Evolutionary conservation across 2,797 vertebrate species (phyloP).

Genomic region (Dryobates pubescens): DNA sequence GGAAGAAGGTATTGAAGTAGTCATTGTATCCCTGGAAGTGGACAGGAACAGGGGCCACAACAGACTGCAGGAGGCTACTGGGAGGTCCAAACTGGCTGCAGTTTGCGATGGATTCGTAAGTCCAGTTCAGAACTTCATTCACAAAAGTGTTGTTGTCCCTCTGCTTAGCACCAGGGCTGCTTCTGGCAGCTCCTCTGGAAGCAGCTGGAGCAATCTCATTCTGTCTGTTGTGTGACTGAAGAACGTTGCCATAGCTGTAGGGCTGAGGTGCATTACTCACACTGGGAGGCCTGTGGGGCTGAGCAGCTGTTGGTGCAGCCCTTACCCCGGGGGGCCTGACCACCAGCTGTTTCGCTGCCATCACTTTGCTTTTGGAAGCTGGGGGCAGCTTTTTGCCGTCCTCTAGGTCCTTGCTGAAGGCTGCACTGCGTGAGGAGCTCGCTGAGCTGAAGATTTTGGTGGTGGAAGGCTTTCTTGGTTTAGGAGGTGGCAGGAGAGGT

Average conservation of each 20-base stretch:
- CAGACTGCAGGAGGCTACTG: conserved; percentile 67
- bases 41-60: conserved; percentile 78
- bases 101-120: conserved; percentile 78
- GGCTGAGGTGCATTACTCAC: neutral
- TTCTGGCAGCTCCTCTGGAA: neutral
- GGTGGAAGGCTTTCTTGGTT: conserved; percentile 74
- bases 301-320: neutral
- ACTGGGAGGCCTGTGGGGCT: neutral
- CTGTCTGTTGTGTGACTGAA: conserved; percentile 5
- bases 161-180: neutral
- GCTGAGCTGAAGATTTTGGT: conserved; percentile 81
- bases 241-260: neutral
- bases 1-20: conserved; percentile 83
- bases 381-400: conserved; percentile 11
- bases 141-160: conserved; percentile 71
- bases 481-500: conserved; percentile 72
- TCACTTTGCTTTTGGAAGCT: conserved; percentile 70
- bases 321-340: neutral
- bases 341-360: fast-evolving
- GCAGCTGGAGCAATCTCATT: neutral
- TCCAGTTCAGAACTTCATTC: conserved; percentile 83
- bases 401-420: conserved; percentile 81
- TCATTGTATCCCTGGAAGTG: conserved; percentile 77
- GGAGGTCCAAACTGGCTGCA: conserved; percentile 76
- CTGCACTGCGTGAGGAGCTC: conserved; percentile 79